Conservation (phyloP, 2,888 invertebrate genomes). For the Spilosoma lubricipeda region DNA sequence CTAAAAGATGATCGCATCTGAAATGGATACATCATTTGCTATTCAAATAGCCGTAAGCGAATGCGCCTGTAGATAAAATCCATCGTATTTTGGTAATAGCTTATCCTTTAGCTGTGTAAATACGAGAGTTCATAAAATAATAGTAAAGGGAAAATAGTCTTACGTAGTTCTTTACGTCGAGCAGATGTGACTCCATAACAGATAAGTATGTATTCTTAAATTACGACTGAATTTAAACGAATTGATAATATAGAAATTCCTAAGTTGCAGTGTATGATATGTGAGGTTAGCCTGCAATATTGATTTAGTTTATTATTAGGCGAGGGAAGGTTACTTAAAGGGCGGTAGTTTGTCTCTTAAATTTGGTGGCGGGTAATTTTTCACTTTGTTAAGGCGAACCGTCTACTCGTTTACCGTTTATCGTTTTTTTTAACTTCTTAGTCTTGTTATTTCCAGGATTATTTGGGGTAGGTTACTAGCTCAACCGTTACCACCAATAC, state of each 20-base stretch:
- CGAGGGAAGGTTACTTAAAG: too few relatives aligned
- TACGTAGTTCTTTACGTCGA: too few relatives aligned
- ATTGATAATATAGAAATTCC: background rate
- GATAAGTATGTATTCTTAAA: background rate
- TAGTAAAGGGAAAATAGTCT: background rate
- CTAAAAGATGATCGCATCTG: conserved; percentile 71
- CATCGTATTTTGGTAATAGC: conserved; percentile 37
- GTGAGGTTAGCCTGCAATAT: too few relatives aligned
- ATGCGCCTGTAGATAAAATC: conserved; percentile 49
- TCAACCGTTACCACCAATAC: too few relatives aligned
- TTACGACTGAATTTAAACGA: background rate
- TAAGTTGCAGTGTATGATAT: background rate
- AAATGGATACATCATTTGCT: conserved; percentile 81
- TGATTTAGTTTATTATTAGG: too few relatives aligned
- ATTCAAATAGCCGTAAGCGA: conserved; percentile 78
- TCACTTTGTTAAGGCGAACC: too few relatives aligned
- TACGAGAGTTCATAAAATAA: conserved; percentile 14
- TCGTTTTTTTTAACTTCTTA: too few relatives aligned
- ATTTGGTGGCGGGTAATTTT: too few relatives aligned
- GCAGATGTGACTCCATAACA: background rate
- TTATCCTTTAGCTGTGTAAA: conserved; percentile 28
- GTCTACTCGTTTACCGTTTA: too few relatives aligned
- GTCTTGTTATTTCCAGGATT: too few relatives aligned
- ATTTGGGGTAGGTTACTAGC: too few relatives aligned
- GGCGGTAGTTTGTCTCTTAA: too few relatives aligned